A percentile compares a stretch with the other conserved stretches of the same genome.
phyloP scores from a whole-genome alignment of 92 coral and sea anemone genomes.

The Porites evermanni region DNA sequence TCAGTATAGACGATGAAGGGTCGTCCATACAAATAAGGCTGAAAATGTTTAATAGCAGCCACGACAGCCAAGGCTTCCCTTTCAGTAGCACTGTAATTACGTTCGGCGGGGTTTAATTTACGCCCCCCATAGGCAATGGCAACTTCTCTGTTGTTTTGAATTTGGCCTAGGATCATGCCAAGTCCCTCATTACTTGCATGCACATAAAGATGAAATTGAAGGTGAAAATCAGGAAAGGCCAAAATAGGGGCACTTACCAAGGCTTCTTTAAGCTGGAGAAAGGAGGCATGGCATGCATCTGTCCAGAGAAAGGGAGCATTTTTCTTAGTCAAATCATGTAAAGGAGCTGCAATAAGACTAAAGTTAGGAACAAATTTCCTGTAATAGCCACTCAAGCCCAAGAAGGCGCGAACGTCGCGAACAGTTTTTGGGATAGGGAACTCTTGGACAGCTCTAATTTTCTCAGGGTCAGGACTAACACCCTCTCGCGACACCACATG shows the following conservation, averaged over 20 bases:
- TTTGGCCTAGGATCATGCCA: slow-evolving; percentile 56
- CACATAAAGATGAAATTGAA: slow-evolving; percentile 46
- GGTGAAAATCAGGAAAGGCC: slow-evolving; percentile 52
- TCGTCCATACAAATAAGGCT: slow-evolving; percentile 53
- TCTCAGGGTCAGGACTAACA: slow-evolving; percentile 12
- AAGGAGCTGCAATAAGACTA: slow-evolving; percentile 43
- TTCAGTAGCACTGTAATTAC: slow-evolving; percentile 65
- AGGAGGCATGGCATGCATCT: slow-evolving; percentile 35
- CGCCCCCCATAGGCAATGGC: slow-evolving; percentile 56
- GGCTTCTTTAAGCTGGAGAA: slow-evolving; percentile 41
- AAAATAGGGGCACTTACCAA: slow-evolving; percentile 60
- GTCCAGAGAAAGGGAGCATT: slow-evolving; percentile 52
- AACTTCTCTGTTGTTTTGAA: slow-evolving; percentile 32
- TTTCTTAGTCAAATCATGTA: slow-evolving; percentile 57
- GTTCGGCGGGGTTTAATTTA: slow-evolving; percentile 50
- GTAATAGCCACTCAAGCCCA: slow-evolving; percentile 32
- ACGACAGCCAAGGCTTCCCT: slow-evolving; percentile 62
- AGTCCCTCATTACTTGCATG: slow-evolving; percentile 56
- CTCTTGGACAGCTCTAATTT: slow-evolving; percentile 23
- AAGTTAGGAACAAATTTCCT: slow-evolving; percentile 18
- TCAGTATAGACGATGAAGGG: slow-evolving; percentile 56
- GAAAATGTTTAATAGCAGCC: slow-evolving; percentile 57
- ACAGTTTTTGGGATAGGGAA: slow-evolving; percentile 16
- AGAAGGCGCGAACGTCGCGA: slow-evolving; percentile 1
- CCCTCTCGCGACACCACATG: slow-evolving; percentile 47